Evolutionary conservation across 1,140 invertebrate genomes (phyloP).

Genomic region (Drosophila ficusphila): DNA sequence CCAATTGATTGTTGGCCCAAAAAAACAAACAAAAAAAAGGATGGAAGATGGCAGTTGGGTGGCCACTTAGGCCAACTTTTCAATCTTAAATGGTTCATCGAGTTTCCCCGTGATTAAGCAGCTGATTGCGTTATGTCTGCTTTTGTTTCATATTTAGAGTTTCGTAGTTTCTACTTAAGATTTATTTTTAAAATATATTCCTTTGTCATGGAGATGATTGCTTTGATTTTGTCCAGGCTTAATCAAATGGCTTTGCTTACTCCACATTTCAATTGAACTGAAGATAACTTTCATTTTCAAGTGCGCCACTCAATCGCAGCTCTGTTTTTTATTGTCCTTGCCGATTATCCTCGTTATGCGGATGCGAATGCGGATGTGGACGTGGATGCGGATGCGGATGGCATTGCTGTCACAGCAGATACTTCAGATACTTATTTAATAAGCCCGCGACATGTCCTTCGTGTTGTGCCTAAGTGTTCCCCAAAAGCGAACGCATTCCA

Average conservation of each 20-base stretch:
- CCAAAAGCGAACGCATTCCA: conserved; percentile 7
- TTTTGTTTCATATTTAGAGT: neutral
- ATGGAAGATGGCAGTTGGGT: neutral
- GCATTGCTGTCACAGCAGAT: neutral
- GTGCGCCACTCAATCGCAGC: neutral
- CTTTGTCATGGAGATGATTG: neutral
- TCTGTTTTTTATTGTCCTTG: neutral
- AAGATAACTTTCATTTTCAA: too few species aligned
- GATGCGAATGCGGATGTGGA: too few species aligned
- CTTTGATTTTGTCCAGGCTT: too few species aligned
- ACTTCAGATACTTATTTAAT: conserved; percentile 30
- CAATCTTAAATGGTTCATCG: conserved; percentile 40
- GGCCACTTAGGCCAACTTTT: conserved; percentile 16
- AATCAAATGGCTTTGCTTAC: too few species aligned
- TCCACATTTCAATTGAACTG: too few species aligned
- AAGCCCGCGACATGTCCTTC: conserved; percentile 8
- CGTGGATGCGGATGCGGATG: neutral
- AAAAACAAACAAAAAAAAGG: too few species aligned
- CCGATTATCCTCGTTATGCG: neutral
- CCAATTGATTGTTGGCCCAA: conserved; percentile 15
- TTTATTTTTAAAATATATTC: too few species aligned
- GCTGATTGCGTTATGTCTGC: neutral
- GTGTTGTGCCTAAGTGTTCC: conserved; percentile 1
- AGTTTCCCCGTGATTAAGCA: conserved; percentile 33
- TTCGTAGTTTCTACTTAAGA: too few species aligned